phyloP scores from a whole-genome alignment of 2,113 vertebrate species.

The Zosterops borbonicus region DNA sequence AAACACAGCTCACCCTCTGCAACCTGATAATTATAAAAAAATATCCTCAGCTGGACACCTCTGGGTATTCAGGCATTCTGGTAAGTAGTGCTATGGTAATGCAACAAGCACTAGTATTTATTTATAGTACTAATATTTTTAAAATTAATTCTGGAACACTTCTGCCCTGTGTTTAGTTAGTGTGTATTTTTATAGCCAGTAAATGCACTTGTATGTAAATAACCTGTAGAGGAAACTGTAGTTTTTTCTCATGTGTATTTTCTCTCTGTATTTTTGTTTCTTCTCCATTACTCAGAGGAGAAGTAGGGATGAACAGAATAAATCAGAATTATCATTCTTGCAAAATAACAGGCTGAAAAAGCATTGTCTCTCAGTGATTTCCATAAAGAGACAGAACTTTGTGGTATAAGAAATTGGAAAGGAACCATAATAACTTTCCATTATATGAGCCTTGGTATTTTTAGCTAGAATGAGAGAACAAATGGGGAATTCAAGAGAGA shows the following conservation, averaged over 20 bases:
- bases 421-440: background rate
- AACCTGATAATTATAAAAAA: background rate
- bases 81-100: background rate
- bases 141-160: background rate
- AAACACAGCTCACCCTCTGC: background rate
- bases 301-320: slow-evolving; percentile 11
- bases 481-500: background rate
- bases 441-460: background rate
- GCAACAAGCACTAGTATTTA: background rate
- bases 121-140: background rate
- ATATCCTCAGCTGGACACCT: background rate
- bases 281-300: background rate
- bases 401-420: background rate
- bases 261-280: background rate
- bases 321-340: background rate
- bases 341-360: slow-evolving; percentile 24
- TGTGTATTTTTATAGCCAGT: background rate
- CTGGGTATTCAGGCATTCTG: background rate
- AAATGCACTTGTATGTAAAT: background rate
- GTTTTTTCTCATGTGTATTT: background rate
- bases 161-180: background rate
- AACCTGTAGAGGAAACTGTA: background rate
- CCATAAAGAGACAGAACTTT: background rate
- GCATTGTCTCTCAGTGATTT: background rate
- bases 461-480: background rate